Evolutionary conservation across 2,113 vertebrate genomes (phyloP), one percentile per base, ranked within the genome.

Genomic region (Heterocephalus glaber): DNA sequence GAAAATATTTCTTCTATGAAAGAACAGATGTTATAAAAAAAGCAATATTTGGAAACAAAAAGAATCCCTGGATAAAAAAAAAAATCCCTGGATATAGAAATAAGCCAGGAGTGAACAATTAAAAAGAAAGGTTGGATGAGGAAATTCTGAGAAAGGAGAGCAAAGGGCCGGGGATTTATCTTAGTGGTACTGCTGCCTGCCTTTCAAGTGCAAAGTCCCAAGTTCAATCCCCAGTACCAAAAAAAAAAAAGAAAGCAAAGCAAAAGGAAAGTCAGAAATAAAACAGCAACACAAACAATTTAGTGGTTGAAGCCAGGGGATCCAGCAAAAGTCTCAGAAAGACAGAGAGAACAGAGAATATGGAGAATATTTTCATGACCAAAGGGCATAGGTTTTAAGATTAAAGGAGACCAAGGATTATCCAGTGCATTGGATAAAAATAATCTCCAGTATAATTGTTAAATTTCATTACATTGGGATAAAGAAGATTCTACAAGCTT

Each of bases 1-100:
- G 52, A 90, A 93, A 92, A 74, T 66, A 72, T 89, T 94, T 93
- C 33, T 94, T 88, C 52, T 9, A 4, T 58, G 38, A 61, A 84
- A 94, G 65, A 65, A 74, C 13, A 49, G 10, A 56, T 94, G 35
- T 19, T 88, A 84, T 84, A 33, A 61, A 90, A 79, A 58, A 80
- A 85, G 49, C 19, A 94, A 52, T 65, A 60, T 58, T 92, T 92
- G 17, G 65, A 83, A 89, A 84, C 16, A 61, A 86, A 94, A 89
- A 66, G 58, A 87, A 58, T 3, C 58, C n/a, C 58, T 90, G 22
- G 20, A 44, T 70, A 68, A n/a, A n/a, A 61, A 86, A 95, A 89
- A 66, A 52, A 87, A 58, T 3, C 58, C n/a, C 58, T 90, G 22
- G 20, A 44, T 70, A 68, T 61, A 33, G 77, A 96, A 90, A 92